Evolutionary conservation across 1,140 invertebrate genomes (phyloP).

Genomic region (Philotrypesis tridentata): DNA sequence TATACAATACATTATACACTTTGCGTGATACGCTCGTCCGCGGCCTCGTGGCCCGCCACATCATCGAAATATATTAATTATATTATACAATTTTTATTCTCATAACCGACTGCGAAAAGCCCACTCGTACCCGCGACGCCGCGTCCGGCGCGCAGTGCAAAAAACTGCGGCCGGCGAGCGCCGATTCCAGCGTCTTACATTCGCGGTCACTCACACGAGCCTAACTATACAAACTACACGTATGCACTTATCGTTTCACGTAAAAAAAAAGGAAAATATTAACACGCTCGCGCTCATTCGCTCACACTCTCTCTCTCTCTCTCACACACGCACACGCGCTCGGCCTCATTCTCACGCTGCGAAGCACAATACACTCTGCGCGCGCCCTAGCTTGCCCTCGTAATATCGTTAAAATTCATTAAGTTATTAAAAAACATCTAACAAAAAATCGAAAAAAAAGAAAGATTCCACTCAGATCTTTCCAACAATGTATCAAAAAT

Average conservation of each 20-base stretch:
- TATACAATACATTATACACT: conserved; percentile 3
- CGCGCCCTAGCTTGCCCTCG: conserved; percentile 34
- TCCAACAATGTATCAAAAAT: conserved; percentile 74
- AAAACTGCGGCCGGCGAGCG: conserved; percentile 60
- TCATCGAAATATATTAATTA: conserved; percentile 72
- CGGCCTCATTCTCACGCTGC: neutral
- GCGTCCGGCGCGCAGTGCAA: conserved; percentile 61
- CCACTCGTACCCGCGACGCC: conserved; percentile 60
- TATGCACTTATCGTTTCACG: conserved; percentile 43
- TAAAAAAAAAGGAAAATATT: conserved; percentile 48
- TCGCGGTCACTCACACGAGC: conserved; percentile 31
- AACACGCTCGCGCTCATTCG: neutral
- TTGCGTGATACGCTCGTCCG: conserved; percentile 34
- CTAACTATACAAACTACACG: conserved; percentile 24
- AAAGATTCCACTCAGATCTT: conserved; percentile 67
- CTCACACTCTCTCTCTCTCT: conserved; percentile 25
- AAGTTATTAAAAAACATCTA: conserved; percentile 69
- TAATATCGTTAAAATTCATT: conserved; percentile 72
- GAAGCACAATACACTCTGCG: conserved; percentile 3
- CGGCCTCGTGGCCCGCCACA: conserved; percentile 51
- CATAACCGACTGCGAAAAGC: conserved; percentile 67
- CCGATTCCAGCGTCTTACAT: conserved; percentile 47
- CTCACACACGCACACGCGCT: no score
- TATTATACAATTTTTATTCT: conserved; percentile 74
- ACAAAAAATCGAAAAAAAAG: conserved; percentile 61